Percentiles rank a stretch among this genome's conserved stretches.
phyloP scores from a whole-genome alignment of 2,888 invertebrate species.

The Aethes cnicana region DNA sequence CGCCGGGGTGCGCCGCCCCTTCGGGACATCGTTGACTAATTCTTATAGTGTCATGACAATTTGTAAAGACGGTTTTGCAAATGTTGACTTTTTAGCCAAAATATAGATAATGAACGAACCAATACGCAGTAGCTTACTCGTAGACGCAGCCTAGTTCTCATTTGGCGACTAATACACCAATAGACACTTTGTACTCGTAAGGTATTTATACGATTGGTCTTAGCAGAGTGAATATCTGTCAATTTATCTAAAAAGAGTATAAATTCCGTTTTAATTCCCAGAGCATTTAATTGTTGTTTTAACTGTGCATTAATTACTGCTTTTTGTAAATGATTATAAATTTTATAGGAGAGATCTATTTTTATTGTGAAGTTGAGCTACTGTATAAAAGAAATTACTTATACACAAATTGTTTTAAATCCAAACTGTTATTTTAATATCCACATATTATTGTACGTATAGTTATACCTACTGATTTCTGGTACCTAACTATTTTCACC shows the following conservation, averaged over 20 bases:
- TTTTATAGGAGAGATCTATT: constrained; percentile 83
- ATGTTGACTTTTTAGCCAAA: constrained; percentile 82
- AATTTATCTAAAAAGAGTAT: constrained; percentile 75
- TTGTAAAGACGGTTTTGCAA: constrained; percentile 80
- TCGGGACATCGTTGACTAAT: constrained; percentile 76
- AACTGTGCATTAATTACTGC: constrained; percentile 69
- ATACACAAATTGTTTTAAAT: constrained; percentile 70
- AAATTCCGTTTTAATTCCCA: constrained; percentile 73
- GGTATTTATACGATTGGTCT: constrained; percentile 78
- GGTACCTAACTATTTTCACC: constrained; percentile 83
- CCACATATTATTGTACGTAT: constrained; percentile 31
- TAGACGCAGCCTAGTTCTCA: constrained; percentile 80
- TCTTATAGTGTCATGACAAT: constrained; percentile 80
- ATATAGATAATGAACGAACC: constrained; percentile 80
- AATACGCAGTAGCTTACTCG: constrained; percentile 80
- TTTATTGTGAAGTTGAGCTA: constrained; percentile 79
- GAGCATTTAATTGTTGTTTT: constrained; percentile 79
- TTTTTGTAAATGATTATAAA: constrained; percentile 79
- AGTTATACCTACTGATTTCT: constrained; percentile 75
- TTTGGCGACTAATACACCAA: constrained; percentile 79
- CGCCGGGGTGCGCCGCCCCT: constrained; percentile 56
- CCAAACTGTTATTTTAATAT: constrained; percentile 66
- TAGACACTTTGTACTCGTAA: constrained; percentile 77
- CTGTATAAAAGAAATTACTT: constrained; percentile 65
- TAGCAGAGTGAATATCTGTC: constrained; percentile 78